These are phyloP conservation scores for Ceyx melanurus DNA, from an alignment of 2,113 vertebrate species.

Conservation along the genomic window DNA sequence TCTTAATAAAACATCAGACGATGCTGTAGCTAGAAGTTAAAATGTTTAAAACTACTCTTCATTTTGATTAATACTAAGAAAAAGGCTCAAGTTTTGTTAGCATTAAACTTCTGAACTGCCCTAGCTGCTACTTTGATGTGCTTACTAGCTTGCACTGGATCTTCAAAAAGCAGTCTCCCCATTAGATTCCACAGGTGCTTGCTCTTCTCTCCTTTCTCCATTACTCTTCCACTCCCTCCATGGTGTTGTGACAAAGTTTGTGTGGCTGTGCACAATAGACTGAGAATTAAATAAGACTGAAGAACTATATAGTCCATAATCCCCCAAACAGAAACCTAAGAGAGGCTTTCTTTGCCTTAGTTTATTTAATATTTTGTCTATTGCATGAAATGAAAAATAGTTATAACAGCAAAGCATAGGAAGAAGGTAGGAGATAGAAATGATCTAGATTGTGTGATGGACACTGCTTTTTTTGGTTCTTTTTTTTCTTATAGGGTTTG, in stretches of 20 bases:
- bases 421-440: background rate
- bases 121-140: accelerated
- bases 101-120: accelerated
- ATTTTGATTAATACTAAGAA: background rate
- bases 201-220: background rate
- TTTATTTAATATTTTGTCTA: background rate
- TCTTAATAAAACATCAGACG: background rate
- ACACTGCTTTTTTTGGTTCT: background rate
- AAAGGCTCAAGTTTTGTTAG: background rate
- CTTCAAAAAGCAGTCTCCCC: background rate
- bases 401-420: background rate
- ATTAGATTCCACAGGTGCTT: background rate
- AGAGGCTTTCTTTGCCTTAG: background rate
- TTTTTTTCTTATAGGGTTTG: accelerated
- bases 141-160: background rate
- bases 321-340: accelerated
- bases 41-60: background rate
- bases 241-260: background rate
- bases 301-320: background rate
- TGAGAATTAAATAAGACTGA: accelerated
- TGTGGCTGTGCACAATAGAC: background rate
- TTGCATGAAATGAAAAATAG: background rate
- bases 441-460: background rate
- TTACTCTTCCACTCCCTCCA: background rate
- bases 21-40: background rate